Evolutionary conservation across 64 coral and sea anemone species (phyloP).

Genomic region (Astreopora myriophthalma): DNA sequence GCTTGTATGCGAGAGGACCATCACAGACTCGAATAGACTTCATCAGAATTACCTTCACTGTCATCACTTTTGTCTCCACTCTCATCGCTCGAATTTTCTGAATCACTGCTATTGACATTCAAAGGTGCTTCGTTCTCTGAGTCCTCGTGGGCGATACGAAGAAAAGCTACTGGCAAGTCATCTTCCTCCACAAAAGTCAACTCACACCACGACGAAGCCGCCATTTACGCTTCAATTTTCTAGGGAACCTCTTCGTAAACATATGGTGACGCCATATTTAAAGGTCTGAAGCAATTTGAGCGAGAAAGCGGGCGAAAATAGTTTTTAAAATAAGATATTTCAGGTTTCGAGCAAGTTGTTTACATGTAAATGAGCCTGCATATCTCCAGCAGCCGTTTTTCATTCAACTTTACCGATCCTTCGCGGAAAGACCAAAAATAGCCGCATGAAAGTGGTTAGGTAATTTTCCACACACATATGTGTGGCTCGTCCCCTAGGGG

Average conservation of each 20-base stretch:
- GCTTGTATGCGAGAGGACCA: not conserved
- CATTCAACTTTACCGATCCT: not conserved
- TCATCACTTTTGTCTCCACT: not conserved
- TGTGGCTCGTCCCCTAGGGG: not conserved
- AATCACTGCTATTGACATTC: not conserved
- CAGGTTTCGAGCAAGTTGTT: not conserved
- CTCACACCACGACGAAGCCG: not conserved
- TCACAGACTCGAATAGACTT: not conserved
- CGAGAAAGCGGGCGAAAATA: not conserved
- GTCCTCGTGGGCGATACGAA: constrained; percentile 6
- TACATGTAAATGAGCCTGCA: constrained; percentile 19
- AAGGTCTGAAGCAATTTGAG: too few relatives aligned
- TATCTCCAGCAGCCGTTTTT: not conserved
- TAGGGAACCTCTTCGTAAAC: not conserved
- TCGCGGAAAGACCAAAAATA: not conserved
- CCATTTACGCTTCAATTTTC: constrained; percentile 9
- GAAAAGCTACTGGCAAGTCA: not conserved
- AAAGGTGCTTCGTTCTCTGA: not conserved
- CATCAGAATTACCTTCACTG: not conserved
- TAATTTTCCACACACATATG: not conserved
- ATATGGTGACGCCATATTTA: constrained; percentile 35
- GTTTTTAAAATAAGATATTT: not conserved
- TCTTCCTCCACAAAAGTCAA: constrained; percentile 53
- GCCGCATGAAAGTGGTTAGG: not conserved
- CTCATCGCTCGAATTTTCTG: not conserved